Percentiles rank a stretch among this genome's conserved stretches.
Conservation (phyloP, 1,140 invertebrate species). For the Bicyclus anynana region DNA sequence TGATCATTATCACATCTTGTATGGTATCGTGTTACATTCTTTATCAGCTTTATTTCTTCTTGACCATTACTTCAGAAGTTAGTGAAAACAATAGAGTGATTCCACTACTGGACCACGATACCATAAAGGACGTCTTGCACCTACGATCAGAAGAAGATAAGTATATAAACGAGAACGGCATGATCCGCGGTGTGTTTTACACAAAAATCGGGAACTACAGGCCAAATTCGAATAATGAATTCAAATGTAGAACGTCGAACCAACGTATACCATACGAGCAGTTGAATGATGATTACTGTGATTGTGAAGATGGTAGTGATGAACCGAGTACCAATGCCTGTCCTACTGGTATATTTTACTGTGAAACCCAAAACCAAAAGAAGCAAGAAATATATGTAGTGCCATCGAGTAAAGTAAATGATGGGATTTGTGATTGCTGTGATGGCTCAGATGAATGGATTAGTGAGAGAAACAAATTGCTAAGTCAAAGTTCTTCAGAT, state of each 20-base stretch:
- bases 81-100: slow-evolving; percentile 32
- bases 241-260: slow-evolving; percentile 52
- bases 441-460: slow-evolving; percentile 89
- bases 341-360: slow-evolving; percentile 88
- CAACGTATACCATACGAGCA: slow-evolving; percentile 72
- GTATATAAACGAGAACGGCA: slow-evolving; percentile 57
- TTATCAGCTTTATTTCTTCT: slow-evolving; percentile 65
- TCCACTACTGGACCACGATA: slow-evolving; percentile 40
- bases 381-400: slow-evolving; percentile 66
- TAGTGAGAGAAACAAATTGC: slow-evolving; percentile 32
- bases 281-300: slow-evolving; percentile 97
- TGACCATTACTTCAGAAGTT: slow-evolving; percentile 52
- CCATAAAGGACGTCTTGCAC: slow-evolving; percentile 36
- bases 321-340: slow-evolving; percentile 96
- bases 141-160: slow-evolving; percentile 53
- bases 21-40: slow-evolving; percentile 55
- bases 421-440: slow-evolving; percentile 96
- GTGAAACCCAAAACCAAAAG: slow-evolving; percentile 77
- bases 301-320: slow-evolving; percentile 92
- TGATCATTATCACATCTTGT: slow-evolving; percentile 47
- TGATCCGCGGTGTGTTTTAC: slow-evolving; percentile 57
- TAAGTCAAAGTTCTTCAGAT: slow-evolving; percentile 44
- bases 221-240: slow-evolving; percentile 49
- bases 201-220: slow-evolving; percentile 47
- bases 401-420: slow-evolving; percentile 87